Percentiles rank a stretch among this genome's conserved stretches.
These are phyloP conservation scores for Coccyzus lansbergi DNA, from an alignment of 2,797 vertebrate genomes.

Conservation along the genomic window DNA sequence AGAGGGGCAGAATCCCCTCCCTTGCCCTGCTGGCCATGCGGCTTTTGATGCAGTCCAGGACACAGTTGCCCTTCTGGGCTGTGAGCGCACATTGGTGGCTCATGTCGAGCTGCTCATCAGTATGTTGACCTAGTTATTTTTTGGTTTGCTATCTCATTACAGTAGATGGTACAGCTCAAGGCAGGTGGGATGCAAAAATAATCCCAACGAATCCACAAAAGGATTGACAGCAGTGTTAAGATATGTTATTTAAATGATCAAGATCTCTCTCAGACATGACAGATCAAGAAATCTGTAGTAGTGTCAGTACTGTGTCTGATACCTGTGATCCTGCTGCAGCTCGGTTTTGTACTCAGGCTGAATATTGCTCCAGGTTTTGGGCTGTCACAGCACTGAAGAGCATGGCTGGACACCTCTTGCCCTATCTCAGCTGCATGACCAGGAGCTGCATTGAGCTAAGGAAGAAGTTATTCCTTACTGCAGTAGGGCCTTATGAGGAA, in stretches of 20 bases:
- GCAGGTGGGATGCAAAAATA: not conserved
- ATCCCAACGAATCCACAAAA: not conserved
- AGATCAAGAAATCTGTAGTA: not conserved
- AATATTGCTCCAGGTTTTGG: not conserved
- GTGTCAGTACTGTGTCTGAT: not conserved
- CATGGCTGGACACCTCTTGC: rapidly evolving
- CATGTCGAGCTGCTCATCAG: too few species aligned
- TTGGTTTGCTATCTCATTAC: not conserved
- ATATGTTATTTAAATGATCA: not conserved
- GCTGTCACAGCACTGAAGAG: not conserved
- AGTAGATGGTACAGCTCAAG: not conserved
- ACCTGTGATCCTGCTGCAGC: not conserved
- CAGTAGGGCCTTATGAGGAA: too few species aligned
- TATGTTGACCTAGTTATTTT: not conserved
- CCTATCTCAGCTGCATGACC: not conserved
- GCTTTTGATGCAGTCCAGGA: too few species aligned
- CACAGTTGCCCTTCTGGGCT: too few species aligned
- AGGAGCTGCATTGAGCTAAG: not conserved
- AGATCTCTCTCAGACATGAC: not conserved
- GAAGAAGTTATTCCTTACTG: not conserved
- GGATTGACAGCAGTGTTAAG: not conserved
- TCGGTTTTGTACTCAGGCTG: not conserved
- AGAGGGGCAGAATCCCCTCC: too few species aligned
- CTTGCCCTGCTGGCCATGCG: too few species aligned
- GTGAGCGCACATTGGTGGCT: too few species aligned